Base-by-base conservation (phyloP, 1,140 invertebrate genomes). In the Drosophila equinoxialis region DNA sequence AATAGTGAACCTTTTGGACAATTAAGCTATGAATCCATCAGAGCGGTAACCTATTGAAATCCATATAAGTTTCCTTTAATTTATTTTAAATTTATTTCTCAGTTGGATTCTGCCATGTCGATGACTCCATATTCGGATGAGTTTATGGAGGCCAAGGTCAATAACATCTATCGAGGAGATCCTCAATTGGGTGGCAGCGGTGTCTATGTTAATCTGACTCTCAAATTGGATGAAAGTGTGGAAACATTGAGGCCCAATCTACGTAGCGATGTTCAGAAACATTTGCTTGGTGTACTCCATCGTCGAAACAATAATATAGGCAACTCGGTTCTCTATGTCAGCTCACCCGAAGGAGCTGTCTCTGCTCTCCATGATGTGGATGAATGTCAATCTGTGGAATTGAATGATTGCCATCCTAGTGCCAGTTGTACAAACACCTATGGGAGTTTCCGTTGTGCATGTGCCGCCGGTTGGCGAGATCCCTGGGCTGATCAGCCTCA, bases 361-460 rank as follows among this genome's bases (percentile, higher is more conserved):
- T 94, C 96, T 0, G 94, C 94, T 55, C 91, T 97, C 1, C 94
- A 95, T 82, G 98, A 99, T 93, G 91, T 99, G 61, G 97, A 99
- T 85, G 98, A 99, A 91, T 99, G 98, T 81, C 94, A 95, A 0
- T 95, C 96, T 0, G 90, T 94, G 7, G 97, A 98, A 59, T 91
- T 98, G 8, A 97, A 99, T 90, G 98, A 99, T 91, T 99, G 98
- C 83, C 96, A 97, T 76, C 94, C 95, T 8, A 94, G 96, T 59
- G 98, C 96, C 0, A 94, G 93, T 1, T 99, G 98, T 92, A 95
- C 95, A 35, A 99, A 99, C 91, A 95, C 95, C 1, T 98, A 97
- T 94, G 98, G 98, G 11, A 95, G 95, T 6, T 99, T 98, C 79
- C 93, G 93, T 65, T 99, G 98, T 81, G 93, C 93, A 4, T 99